phyloP scores from a whole-genome alignment of 2,797 vertebrate genomes.

The Clarias pachynema region DNA sequence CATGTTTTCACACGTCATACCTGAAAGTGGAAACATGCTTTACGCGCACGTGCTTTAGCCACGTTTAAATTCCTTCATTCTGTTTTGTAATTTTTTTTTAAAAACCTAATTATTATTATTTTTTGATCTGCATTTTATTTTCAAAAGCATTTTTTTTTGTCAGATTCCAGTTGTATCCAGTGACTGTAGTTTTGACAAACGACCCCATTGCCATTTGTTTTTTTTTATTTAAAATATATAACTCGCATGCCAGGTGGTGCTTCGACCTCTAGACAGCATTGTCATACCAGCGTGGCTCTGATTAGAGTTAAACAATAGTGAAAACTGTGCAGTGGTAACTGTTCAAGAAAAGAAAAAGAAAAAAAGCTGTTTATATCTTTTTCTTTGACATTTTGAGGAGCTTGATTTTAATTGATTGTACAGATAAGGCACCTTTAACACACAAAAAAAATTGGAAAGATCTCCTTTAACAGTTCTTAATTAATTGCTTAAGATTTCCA shows the following conservation, averaged over 20 bases:
- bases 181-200: conserved; percentile 19
- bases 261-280: conserved; percentile 76
- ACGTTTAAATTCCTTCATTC: background rate
- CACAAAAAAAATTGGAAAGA: too few relatives aligned
- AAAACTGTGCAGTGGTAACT: conserved; percentile 93
- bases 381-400: conserved; percentile 54
- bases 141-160: background rate
- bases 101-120: background rate
- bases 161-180: background rate
- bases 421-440: conserved; percentile 34
- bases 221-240: conserved; percentile 31
- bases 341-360: conserved; percentile 67
- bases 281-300: conserved; percentile 72
- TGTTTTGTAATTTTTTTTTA: background rate
- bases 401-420: conserved; percentile 58
- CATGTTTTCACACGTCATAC: conserved; percentile 58
- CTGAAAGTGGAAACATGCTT: conserved; percentile 68
- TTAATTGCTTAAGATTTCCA: conserved; percentile 64
- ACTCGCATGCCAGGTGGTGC: conserved; percentile 83
- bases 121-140: conserved; percentile 25
- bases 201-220: background rate
- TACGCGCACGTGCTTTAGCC: conserved; percentile 51
- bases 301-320: conserved; percentile 72
- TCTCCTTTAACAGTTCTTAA: background rate
- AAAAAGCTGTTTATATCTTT: background rate